These are phyloP conservation scores for Pterophyllum scalare DNA, from an alignment of 2,113 vertebrate genomes.

Conservation along the genomic window DNA sequence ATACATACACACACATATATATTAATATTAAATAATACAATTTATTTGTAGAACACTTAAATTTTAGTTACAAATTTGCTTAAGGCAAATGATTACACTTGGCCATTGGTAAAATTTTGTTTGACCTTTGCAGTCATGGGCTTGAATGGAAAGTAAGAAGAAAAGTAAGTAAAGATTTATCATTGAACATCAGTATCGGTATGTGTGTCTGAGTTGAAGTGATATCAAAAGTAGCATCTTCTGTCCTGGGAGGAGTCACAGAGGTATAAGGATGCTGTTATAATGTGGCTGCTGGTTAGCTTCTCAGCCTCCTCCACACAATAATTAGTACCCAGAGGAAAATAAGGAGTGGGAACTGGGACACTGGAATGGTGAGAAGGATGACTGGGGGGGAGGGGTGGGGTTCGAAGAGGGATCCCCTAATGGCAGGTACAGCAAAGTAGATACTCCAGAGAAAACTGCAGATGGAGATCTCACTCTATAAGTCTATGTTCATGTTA, in stretches of 20 bases:
- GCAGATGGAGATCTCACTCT: slow-evolving; percentile 9
- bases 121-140: background rate
- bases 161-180: background rate
- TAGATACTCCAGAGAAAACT: slow-evolving; percentile 33
- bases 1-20: too few species aligned
- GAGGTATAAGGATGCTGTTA: slow-evolving; percentile 37
- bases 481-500: slow-evolving; percentile 23
- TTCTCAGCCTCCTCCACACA: slow-evolving; percentile 56
- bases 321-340: slow-evolving; percentile 79
- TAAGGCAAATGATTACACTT: background rate
- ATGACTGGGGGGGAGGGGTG: slow-evolving; percentile 24
- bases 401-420: slow-evolving; percentile 46
- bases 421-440: slow-evolving; percentile 25
- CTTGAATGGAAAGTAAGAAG: background rate
- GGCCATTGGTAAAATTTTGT: background rate
- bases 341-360: slow-evolving; percentile 42
- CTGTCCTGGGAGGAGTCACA: slow-evolving; percentile 50
- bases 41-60: too few species aligned
- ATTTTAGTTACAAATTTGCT: too few species aligned
- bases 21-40: too few species aligned
- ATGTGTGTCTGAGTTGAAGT: slow-evolving; percentile 11
- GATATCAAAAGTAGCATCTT: slow-evolving; percentile 31
- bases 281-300: slow-evolving; percentile 37
- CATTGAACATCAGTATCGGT: slow-evolving; percentile 3
- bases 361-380: slow-evolving; percentile 22